phyloP scores from a whole-genome alignment of 1,140 invertebrate genomes.

The Zaprionus africanus region DNA sequence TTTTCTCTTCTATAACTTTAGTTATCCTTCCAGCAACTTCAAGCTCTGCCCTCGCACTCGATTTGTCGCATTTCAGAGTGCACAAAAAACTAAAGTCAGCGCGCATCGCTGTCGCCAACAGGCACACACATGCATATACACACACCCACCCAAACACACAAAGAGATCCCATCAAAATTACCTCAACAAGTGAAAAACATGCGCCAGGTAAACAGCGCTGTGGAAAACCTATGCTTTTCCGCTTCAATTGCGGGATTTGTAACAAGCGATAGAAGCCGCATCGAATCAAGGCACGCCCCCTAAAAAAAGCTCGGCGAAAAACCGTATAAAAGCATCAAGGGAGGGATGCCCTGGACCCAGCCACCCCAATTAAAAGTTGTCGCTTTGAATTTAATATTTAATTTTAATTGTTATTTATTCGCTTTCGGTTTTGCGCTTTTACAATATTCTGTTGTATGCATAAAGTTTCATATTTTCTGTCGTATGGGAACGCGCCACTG shows the following conservation, averaged over 20 bases:
- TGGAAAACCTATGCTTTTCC: not conserved
- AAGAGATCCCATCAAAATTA: not conserved
- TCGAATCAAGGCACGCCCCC: not conserved
- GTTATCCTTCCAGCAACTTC: not conserved
- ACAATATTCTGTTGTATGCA: slow-evolving; percentile 78
- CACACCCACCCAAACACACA: not conserved
- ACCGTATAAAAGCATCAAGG: not conserved
- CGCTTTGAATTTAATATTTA: slow-evolving; percentile 77
- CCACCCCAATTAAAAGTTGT: slow-evolving; percentile 36
- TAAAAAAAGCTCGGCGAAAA: not conserved
- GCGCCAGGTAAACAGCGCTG: not conserved
- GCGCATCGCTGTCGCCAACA: slow-evolving; percentile 36
- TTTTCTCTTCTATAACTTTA: not conserved
- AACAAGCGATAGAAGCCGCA: not conserved
- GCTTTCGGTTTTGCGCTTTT: slow-evolving; percentile 72
- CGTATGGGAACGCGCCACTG: slow-evolving; percentile 32
- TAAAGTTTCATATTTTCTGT: slow-evolving; percentile 59
- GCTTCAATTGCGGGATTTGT: not conserved
- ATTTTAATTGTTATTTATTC: slow-evolving; percentile 81
- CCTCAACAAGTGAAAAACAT: slow-evolving; percentile 10
- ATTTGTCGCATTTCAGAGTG: slow-evolving; percentile 4
- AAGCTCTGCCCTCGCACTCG: slow-evolving; percentile 8
- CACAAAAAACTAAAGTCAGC: slow-evolving; percentile 23
- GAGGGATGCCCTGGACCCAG: not conserved
- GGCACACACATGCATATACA: slow-evolving; percentile 5